Evolutionary conservation across 2,113 vertebrate genomes (phyloP), one percentile per base, ranked within the genome.

Genomic region (Labrus mixtus): DNA sequence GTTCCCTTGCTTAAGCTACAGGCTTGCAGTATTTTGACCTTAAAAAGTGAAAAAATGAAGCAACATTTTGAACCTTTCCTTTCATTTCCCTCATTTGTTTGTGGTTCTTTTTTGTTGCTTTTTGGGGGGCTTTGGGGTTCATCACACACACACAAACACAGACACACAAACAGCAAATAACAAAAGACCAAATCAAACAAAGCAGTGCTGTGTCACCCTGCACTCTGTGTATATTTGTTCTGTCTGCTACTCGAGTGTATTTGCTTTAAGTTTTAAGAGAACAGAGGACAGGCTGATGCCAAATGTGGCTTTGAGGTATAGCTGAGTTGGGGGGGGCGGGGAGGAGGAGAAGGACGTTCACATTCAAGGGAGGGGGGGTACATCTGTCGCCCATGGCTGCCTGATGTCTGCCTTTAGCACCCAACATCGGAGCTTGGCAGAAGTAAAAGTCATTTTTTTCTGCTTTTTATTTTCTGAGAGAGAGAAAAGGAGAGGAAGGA

Each of bases 301-400:
- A 84, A 78, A 84, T 55, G 74, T 82, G 75, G 75, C 85, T 90
- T 12, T 74, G 58, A 86, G 82, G 72, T 82, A 58, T 50, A 82
- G 73, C 80, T 75, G 81, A 79, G 71, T 71, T 3, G 59, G 64
- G 59, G 64, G 59, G 8, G 23, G n/a, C 43, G 7, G 64, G 29
- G 39, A 12, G 56, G 61, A 20, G 65, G 45, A 17, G 33, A 19
- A 51, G 62, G n/a, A n/a, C 73, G 68, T 63, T 75, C 50, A 71
- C 57, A 16, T 74, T 13, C 1, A 15, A 45, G 51, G 45, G 54
- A 29, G n/a, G 12, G 29, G 51, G 41, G 57, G 19, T 58, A 39
- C 71, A 61, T 75, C 79, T 83, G 81, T 79, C 55, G 23, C 81
- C 65, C 17, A 16, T 60, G 62, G 82, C 67, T 29, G 66, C 63